phyloP scores from a whole-genome alignment of 2,888 invertebrate species.

The Pachliopta kotzebuea region DNA sequence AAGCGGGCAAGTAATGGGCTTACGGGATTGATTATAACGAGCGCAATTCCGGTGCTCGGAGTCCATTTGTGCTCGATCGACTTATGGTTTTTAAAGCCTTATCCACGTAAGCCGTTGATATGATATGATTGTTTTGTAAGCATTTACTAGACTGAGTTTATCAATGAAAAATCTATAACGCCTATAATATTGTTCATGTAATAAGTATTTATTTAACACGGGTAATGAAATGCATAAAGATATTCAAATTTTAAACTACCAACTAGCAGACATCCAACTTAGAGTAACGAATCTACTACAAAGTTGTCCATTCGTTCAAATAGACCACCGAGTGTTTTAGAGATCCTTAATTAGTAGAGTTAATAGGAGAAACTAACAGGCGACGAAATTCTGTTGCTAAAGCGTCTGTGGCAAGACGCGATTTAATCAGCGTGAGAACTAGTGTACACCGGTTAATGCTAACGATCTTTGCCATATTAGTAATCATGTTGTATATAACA shows the following conservation, averaged over 20 bases:
- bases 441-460: not conserved
- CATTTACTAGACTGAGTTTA: not conserved
- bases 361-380: constrained; percentile 14
- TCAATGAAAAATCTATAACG: too few relatives aligned
- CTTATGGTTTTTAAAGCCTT: constrained; percentile 36
- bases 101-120: constrained; percentile 31
- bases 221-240: not conserved
- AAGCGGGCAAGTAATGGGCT: constrained; percentile 38
- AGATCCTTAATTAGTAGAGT: constrained; percentile 18
- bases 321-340: constrained; percentile 11
- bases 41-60: constrained; percentile 4
- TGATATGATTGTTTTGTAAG: constrained; percentile 5
- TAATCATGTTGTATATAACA: not conserved
- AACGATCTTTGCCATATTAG: constrained; percentile 7
- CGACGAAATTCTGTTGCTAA: constrained; percentile 15
- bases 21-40: constrained; percentile 33
- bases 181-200: too few relatives aligned
- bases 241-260: not conserved
- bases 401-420: constrained; percentile 14
- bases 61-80: constrained; percentile 35
- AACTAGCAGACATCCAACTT: not conserved
- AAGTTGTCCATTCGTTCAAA: constrained; percentile 13
- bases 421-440: constrained; percentile 23
- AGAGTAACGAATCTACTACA: constrained; percentile 5
- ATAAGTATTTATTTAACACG: not conserved